These are phyloP conservation scores for Drosophila monieri DNA, from an alignment of 2,888 invertebrate species.

Conservation along the genomic window DNA sequence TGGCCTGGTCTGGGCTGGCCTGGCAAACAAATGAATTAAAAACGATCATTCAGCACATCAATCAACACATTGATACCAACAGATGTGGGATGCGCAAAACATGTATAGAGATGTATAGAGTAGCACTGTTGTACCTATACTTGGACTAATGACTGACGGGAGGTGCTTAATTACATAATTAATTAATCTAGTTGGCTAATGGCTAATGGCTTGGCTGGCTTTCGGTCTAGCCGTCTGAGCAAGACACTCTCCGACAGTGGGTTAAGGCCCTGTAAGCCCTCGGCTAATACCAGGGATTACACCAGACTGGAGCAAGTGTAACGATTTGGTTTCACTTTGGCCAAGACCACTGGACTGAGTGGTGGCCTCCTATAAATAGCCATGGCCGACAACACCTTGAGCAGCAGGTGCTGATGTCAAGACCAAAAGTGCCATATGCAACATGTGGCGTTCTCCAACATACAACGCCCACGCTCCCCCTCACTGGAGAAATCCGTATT, in stretches of 20 bases:
- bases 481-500: no score
- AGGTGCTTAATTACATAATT: slow-evolving; percentile 66
- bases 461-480: slow-evolving; percentile 47
- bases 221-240: no score
- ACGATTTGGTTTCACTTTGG: slow-evolving; percentile 26
- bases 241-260: no score
- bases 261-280: slow-evolving; percentile 18
- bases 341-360: slow-evolving; percentile 15
- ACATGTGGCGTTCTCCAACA: slow-evolving; percentile 36
- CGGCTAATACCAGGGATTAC: slow-evolving; percentile 26
- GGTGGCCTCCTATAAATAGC: slow-evolving; percentile 48
- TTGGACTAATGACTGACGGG: background rate
- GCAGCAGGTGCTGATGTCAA: slow-evolving; percentile 58
- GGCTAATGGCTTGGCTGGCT: no score
- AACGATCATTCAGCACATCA: slow-evolving; percentile 77
- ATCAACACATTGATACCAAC: slow-evolving; percentile 64
- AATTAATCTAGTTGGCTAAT: slow-evolving; percentile 42
- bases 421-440: slow-evolving; percentile 29
- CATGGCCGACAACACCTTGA: slow-evolving; percentile 36
- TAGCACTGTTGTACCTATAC: background rate
- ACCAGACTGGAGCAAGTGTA: slow-evolving; percentile 14
- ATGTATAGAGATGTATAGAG: slow-evolving; percentile 1
- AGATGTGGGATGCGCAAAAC: background rate
- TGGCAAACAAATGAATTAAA: slow-evolving; percentile 63
- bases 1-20: slow-evolving; percentile 9